phyloP scores from a whole-genome alignment of 2,113 vertebrate species.

The Ondatra zibethicus region DNA sequence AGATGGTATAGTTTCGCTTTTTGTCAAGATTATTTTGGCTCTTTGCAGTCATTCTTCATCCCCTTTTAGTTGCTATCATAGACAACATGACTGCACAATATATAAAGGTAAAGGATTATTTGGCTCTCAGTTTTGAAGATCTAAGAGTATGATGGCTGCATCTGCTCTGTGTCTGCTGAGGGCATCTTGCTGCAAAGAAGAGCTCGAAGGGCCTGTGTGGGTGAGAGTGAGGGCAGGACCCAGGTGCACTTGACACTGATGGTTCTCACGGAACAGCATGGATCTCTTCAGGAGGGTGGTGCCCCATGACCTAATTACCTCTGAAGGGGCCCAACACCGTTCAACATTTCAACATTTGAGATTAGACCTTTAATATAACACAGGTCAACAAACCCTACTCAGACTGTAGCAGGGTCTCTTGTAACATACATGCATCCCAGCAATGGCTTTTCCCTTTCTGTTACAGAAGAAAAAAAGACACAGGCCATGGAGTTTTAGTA shows the following conservation, averaged over 20 bases:
- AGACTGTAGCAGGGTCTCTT: not conserved
- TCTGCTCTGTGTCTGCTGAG: too few species aligned
- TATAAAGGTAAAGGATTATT: not conserved
- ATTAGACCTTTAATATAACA: not conserved
- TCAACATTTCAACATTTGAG: not conserved
- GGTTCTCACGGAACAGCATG: not conserved
- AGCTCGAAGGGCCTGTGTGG: not conserved
- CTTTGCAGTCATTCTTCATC: not conserved
- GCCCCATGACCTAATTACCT: not conserved
- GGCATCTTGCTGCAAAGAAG: not conserved
- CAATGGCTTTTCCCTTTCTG: not conserved
- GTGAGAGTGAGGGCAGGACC: not conserved
- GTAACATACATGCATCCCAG: not conserved
- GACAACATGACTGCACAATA: not conserved
- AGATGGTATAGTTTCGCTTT: not conserved
- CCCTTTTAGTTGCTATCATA: not conserved
- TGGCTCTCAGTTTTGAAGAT: not conserved
- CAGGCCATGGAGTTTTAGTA: not conserved
- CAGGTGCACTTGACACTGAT: not conserved
- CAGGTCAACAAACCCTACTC: not conserved
- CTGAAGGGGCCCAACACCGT: not conserved
- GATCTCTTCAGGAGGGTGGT: not conserved
- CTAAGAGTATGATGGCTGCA: not conserved
- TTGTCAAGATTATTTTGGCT: not conserved
- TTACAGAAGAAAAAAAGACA: not conserved